Conservation (phyloP, 2,113 vertebrate species). For the Lethenteron camtschaticum region DNA sequence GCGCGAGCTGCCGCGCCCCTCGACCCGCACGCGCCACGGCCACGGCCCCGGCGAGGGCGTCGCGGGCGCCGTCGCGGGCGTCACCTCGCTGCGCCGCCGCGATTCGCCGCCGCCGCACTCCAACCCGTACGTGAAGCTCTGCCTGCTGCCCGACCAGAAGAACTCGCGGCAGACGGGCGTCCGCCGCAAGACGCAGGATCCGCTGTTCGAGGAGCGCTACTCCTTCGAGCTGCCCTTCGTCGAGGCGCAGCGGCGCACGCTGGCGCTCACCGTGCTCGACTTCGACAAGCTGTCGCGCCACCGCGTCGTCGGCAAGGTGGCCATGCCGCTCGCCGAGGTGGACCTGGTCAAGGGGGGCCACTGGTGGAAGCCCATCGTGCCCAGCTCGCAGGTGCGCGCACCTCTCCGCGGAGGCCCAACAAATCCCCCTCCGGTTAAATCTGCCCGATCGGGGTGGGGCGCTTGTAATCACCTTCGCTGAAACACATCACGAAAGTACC, state of each 20-base stretch:
- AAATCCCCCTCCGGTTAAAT: background rate
- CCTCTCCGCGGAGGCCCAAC: too few species aligned
- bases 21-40: slow-evolving; percentile 17
- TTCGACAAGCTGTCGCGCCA: slow-evolving; percentile 72
- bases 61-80: slow-evolving; percentile 27
- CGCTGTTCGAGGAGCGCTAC: slow-evolving; percentile 62
- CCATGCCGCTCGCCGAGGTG: slow-evolving; percentile 43
- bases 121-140: slow-evolving; percentile 64
- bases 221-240: slow-evolving; percentile 61
- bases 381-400: slow-evolving; percentile 49
- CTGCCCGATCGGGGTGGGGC: too few species aligned
- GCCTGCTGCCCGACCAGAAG: slow-evolving; percentile 61
- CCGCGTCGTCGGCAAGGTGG: slow-evolving; percentile 57
- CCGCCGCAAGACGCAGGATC: slow-evolving; percentile 61
- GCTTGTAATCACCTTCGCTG: too few species aligned
- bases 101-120: slow-evolving; percentile 21
- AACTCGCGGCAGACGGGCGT: slow-evolving; percentile 68
- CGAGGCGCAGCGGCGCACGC: slow-evolving; percentile 58
- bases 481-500: too few species aligned
- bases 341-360: slow-evolving; percentile 70
- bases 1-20: slow-evolving; percentile 41
- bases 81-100: too few species aligned
- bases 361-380: slow-evolving; percentile 67
- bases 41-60: slow-evolving; percentile 24
- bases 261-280: slow-evolving; percentile 52